phyloP scores from a whole-genome alignment of 2,113 vertebrate species.

The Vidua chalybeata region DNA sequence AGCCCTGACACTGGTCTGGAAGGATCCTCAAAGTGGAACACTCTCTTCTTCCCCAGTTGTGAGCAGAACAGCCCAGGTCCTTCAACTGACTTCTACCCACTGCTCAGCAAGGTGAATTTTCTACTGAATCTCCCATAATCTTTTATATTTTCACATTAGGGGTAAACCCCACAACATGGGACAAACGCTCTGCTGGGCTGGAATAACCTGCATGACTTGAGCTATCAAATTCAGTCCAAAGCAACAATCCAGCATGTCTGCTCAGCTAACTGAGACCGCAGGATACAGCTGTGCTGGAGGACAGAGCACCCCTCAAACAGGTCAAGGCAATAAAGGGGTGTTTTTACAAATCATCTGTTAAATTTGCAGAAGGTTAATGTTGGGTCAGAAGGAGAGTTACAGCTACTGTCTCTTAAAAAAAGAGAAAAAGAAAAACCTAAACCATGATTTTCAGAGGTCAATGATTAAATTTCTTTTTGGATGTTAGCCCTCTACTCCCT shows the following conservation, averaged over 20 bases:
- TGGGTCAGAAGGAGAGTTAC: not conserved
- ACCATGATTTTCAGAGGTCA: not conserved
- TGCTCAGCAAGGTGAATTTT: not conserved
- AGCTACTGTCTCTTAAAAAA: not conserved
- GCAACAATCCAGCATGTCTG: not conserved
- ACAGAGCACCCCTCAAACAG: not conserved
- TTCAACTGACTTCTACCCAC: not conserved
- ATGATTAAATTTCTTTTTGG: not conserved
- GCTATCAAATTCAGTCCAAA: not conserved
- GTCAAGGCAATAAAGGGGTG: not conserved
- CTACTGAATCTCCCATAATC: not conserved
- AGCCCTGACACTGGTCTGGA: not conserved
- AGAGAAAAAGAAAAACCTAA: not conserved
- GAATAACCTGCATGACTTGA: not conserved
- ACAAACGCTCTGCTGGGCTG: not conserved
- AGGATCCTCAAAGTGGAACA: not conserved
- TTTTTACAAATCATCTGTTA: conserved; percentile 2
- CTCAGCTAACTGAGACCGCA: not conserved
- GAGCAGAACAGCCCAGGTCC: not conserved
- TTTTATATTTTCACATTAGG: not conserved
- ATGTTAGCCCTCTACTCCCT: not conserved
- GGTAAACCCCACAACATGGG: not conserved
- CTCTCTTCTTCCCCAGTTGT: not conserved
- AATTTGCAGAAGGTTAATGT: not conserved
- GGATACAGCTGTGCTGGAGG: not conserved